Conservation (phyloP, 1,140 invertebrate species). For the Bombus confusus region DNA sequence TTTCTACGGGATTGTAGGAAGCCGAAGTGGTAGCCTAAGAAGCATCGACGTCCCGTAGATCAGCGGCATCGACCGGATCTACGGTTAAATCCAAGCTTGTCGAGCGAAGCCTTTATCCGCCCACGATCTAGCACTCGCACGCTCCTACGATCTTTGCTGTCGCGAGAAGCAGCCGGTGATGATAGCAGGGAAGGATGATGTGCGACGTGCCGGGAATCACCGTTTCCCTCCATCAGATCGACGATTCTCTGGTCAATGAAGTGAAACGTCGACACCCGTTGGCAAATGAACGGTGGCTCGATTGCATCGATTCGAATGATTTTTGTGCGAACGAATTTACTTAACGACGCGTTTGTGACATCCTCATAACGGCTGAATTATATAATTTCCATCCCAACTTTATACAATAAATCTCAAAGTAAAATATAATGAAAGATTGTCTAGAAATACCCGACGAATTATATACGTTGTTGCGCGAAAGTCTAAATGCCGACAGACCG, state of each 20-base stretch:
- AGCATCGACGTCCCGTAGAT: not conserved
- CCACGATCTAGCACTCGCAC: constrained; percentile 4
- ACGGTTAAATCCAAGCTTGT: not conserved
- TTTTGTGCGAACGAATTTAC: not conserved
- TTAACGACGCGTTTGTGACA: not conserved
- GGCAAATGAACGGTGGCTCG: constrained; percentile 12
- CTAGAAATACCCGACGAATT: no score
- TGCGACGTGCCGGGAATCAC: constrained; percentile 12
- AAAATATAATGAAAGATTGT: no score
- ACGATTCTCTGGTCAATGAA: constrained; percentile 12
- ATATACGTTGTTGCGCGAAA: no score
- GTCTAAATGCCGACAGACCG: no score
- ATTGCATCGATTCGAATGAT: not conserved
- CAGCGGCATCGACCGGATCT: not conserved
- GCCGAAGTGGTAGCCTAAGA: not conserved
- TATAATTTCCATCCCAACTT: no score
- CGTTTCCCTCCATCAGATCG: constrained; percentile 10
- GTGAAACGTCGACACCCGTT: constrained; percentile 33
- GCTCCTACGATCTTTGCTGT: not conserved
- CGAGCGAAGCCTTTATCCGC: constrained; percentile 23
- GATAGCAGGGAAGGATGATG: constrained; percentile 15
- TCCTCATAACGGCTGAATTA: no score
- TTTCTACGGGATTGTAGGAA: not conserved
- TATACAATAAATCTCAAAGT: no score
- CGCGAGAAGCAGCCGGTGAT: constrained; percentile 2